phyloP scores from a whole-genome alignment of 2,113 vertebrate species.

The Camelus bactrianus region DNA sequence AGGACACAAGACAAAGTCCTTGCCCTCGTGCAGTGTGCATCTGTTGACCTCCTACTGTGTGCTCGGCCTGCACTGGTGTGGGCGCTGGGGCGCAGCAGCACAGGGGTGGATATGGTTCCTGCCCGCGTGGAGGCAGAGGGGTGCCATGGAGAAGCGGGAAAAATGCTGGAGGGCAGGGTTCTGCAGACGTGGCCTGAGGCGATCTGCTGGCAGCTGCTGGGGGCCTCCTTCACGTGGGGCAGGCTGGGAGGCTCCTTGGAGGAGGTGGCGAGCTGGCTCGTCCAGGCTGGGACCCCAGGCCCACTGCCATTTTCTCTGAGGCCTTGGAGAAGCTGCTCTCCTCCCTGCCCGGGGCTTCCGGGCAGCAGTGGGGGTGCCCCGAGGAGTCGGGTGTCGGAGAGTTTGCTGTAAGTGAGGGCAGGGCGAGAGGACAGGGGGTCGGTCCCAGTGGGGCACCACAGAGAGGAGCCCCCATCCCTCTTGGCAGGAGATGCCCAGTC shows the following conservation, averaged over 20 bases:
- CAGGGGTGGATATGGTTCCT: neutral
- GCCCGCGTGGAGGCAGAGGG: too few species aligned
- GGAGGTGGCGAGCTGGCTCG: neutral
- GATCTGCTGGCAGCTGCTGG: fast-evolving
- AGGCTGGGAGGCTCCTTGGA: neutral
- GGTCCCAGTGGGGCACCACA: neutral
- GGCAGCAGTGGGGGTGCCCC: fast-evolving
- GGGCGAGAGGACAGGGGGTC: too few species aligned
- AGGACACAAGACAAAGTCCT: too few species aligned
- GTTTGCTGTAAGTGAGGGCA: neutral
- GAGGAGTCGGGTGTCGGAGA: neutral
- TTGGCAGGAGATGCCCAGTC: neutral
- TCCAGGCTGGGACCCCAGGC: neutral
- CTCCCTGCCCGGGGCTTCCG: too few species aligned
- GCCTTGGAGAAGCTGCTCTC: neutral
- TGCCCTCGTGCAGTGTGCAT: neutral
- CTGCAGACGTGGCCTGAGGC: fast-evolving
- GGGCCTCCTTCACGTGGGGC: neutral
- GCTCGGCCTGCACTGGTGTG: neutral
- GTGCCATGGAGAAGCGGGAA: neutral
- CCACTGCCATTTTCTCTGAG: neutral
- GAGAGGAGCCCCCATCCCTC: neutral
- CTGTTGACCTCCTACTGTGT: neutral
- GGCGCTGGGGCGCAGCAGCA: neutral
- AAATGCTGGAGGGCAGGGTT: fast-evolving